These are phyloP conservation scores for Ormyrus nitidulus DNA, from an alignment of 2,888 invertebrate genomes.

Conservation along the genomic window DNA sequence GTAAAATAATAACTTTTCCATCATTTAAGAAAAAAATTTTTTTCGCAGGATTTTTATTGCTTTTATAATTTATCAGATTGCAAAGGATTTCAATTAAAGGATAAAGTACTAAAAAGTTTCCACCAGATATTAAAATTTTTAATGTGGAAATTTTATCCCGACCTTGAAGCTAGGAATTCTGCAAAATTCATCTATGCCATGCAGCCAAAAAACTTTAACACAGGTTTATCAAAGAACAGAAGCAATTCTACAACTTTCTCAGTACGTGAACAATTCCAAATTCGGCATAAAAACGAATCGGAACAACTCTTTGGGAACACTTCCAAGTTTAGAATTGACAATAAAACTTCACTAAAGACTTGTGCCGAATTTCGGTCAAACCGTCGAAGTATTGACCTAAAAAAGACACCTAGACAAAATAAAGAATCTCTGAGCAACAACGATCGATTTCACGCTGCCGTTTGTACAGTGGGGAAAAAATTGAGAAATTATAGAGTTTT, in stretches of 20 bases:
- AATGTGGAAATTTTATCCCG: not conserved
- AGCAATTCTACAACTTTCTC: not conserved
- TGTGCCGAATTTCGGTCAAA: too few species aligned
- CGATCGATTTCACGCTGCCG: too few species aligned
- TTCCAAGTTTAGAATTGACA: not conserved
- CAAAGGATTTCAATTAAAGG: not conserved
- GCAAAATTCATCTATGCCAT: not conserved
- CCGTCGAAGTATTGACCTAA: too few species aligned
- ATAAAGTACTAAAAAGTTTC: not conserved
- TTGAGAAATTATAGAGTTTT: too few species aligned
- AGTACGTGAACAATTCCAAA: conserved; percentile 7
- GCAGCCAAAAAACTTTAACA: not conserved
- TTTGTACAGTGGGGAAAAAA: too few species aligned
- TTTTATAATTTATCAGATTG: not conserved
- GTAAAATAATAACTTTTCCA: not conserved
- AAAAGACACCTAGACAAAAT: too few species aligned
- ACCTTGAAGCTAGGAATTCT: not conserved
- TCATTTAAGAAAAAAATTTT: not conserved
- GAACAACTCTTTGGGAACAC: not conserved
- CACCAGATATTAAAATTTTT: not conserved
- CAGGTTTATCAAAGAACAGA: not conserved
- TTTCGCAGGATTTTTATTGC: not conserved
- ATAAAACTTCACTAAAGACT: too few species aligned
- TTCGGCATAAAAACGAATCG: not conserved
- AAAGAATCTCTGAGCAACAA: too few species aligned